Base-by-base conservation (phyloP, 2,797 vertebrate species). In the Xerus rutilus region DNA sequence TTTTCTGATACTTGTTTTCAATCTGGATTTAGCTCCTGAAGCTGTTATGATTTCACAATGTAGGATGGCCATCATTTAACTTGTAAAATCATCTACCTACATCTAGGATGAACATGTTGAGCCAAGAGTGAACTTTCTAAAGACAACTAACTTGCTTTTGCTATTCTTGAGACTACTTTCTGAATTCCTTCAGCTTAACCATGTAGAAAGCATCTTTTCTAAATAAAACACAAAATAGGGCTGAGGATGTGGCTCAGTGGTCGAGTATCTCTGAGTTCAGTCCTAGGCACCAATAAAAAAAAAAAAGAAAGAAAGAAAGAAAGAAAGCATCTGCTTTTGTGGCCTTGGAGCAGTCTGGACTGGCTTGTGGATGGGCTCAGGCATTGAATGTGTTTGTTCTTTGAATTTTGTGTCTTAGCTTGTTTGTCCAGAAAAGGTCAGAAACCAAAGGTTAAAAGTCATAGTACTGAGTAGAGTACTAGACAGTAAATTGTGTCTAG, bases 1-100 rank as follows among this genome's bases (percentile, higher is more conserved):
- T 87, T 96, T 85, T 73, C 25, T 30, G 9, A 54, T 94, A 64
- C 64, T 95, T 96, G 64, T 90, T 97, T 97, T 35, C 65, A 92
- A 14, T 89, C 32, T 86, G 77, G 45, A 45, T 90, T 88, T 84
- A 86, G 49, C 45, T 93, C 47, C 13, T 90, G 28, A 47, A 72
- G 52, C 14, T 47, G 21, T 18, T n/a, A 12, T n/a, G 25, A 88
- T 92, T 94, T 83, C 57, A 90, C 30, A 88, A 0, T 83, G 65
- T 70, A 76, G 10, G 32, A 49, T 28, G 82, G 28, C 28, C 59
- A 67, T 76, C 28, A 69, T 95, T 94, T 96, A 91, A 76, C 57
- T 93, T 95, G 35, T 82, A 35, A 87, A 94, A 90, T 52, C 54
- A 72, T 59, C 70, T 85, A 3, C 49, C 49, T 89, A 17, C 45